These are phyloP conservation scores for Acanthosepion esculentum DNA, from an alignment of 2,888 invertebrate genomes.

Conservation along the genomic window DNA sequence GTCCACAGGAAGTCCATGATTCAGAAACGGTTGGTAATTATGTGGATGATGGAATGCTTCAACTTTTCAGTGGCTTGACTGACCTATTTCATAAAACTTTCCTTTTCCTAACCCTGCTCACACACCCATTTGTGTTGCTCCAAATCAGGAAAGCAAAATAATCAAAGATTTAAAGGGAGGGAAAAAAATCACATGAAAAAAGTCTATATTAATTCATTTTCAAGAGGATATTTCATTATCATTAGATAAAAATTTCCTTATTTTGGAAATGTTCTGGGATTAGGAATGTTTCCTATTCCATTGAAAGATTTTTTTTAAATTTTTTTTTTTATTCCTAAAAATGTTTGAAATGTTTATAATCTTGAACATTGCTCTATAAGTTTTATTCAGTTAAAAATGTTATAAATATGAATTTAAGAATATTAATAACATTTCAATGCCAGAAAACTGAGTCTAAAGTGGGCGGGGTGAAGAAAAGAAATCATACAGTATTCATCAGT, in stretches of 20 bases:
- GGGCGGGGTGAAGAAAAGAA: too few relatives aligned
- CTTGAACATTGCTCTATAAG: not conserved
- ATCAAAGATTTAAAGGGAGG: not conserved
- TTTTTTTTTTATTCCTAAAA: not conserved
- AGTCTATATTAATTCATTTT: not conserved
- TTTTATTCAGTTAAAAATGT: not conserved
- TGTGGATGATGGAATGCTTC: not conserved
- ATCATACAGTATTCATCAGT: too few relatives aligned
- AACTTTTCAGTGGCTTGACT: conserved; percentile 1
- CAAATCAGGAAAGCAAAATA: not conserved
- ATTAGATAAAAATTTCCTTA: too few relatives aligned
- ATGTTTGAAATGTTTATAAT: not conserved
- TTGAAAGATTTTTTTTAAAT: not conserved
- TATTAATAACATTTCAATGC: too few relatives aligned
- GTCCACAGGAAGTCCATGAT: not conserved
- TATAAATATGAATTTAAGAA: too few relatives aligned
- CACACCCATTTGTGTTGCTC: not conserved
- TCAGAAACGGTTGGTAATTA: not conserved
- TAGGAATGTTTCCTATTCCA: not conserved
- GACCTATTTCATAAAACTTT: not conserved
- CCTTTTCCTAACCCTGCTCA: not conserved
- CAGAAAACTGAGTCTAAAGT: too few relatives aligned
- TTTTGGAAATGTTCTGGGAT: not conserved
- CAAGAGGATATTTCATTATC: not conserved
- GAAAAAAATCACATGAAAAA: not conserved